Base-by-base conservation (phyloP, 2,113 vertebrate species). In the Halcyon senegalensis region DNA sequence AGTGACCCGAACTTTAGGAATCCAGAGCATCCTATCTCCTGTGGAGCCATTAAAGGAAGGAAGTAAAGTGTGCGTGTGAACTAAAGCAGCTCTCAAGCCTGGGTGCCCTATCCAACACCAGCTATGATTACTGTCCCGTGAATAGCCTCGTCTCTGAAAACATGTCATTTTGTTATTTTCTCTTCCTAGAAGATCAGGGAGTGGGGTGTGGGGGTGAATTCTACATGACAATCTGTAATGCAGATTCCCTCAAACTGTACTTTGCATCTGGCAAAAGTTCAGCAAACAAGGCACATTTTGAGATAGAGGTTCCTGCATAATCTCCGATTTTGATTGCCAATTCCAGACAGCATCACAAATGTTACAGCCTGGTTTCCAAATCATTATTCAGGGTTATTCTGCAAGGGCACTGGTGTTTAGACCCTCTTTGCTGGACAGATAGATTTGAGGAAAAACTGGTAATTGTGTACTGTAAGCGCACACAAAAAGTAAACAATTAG, bases 381-480 rank as follows among this genome's bases (percentile, higher is more conserved):
- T 89, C 53, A 44, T 86, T 95, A 81, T 80, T 80, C 85, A 68
- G 60, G 41, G 76, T 89, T 89, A 81, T n/a, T 64, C 33, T 66
- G 30, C 73, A 89, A 84, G 76, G 81, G 59, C 77, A 75, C 19
- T 10, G 5, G 18, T 56, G 46, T 64, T 79, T 64, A 82, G 41
- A 88, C 33, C n/a, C 74, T 87, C 62, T 92, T 85, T 95, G 14
- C 77, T 51, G 51, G 83, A 77, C 81, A 91, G 87, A 79, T 10
- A 62, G 30, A 69, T 88, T 31, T 81, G 68, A 96, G 63, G 46
- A 76, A 77, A 93, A 92, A 84, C 35, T 87, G 41, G n/a, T 89
- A 69, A 90, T 70, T 12, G 5, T 50, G 25, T 69, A 50, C 76
- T 79, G 70, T 86, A 93, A 93, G 44, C 19, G 41, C n/a, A 66